Conservation (phyloP, 2,797 vertebrate genomes). For the Catostomus latipinnis region DNA sequence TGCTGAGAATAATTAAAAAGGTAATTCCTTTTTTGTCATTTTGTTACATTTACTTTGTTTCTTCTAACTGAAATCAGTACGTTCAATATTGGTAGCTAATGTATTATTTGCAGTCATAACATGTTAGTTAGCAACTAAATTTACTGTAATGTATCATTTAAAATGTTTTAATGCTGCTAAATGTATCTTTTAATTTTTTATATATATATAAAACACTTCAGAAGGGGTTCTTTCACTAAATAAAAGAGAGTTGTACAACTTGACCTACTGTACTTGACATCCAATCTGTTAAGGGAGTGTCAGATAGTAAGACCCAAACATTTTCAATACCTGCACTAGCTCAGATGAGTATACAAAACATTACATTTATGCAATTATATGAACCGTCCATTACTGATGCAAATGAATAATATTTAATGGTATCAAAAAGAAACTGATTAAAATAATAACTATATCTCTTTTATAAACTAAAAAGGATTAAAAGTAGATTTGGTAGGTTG, state of each 20-base stretch:
- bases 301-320: too few species aligned
- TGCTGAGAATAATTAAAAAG: constrained; percentile 71
- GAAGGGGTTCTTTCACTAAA: not conserved
- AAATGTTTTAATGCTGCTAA: not conserved
- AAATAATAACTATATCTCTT: too few species aligned
- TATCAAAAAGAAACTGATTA: too few species aligned
- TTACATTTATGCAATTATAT: too few species aligned
- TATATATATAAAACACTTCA: too few species aligned
- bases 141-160: not conserved
- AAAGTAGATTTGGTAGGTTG: too few species aligned
- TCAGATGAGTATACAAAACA: too few species aligned
- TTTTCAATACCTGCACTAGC: too few species aligned
- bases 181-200: not conserved
- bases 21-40: constrained; percentile 46
- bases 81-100: not conserved
- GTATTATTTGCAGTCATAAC: not conserved
- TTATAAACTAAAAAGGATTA: too few species aligned
- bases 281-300: not conserved
- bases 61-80: not conserved
- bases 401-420: too few species aligned
- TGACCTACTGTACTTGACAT: not conserved
- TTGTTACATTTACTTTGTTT: constrained; percentile 16
- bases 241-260: not conserved
- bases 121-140: not conserved
- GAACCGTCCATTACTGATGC: too few species aligned